These are phyloP conservation scores for Nomada flava DNA, from an alignment of 2,888 invertebrate species.

Conservation along the genomic window DNA sequence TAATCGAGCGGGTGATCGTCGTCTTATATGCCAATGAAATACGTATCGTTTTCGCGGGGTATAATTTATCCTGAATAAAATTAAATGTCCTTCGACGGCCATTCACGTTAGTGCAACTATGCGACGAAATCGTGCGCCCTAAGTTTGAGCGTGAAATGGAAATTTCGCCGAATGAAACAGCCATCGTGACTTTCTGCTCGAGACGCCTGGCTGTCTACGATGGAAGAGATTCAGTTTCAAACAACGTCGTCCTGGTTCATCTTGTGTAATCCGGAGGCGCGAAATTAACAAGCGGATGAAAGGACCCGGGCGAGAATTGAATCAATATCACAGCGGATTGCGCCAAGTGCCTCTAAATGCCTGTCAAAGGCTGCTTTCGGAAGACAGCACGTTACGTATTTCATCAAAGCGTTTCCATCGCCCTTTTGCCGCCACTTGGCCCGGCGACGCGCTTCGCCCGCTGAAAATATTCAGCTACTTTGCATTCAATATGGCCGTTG, in stretches of 20 bases:
- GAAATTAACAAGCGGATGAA: constrained; percentile 51
- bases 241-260: constrained; percentile 7
- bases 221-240: constrained; percentile 22
- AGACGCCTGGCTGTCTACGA: no score
- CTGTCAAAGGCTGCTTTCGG: constrained; percentile 66
- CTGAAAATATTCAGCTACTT: constrained; percentile 45
- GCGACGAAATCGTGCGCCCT: no score
- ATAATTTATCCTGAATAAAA: background rate
- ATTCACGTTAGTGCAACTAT: background rate
- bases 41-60: no score
- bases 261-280: constrained; percentile 42
- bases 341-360: constrained; percentile 51
- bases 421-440: constrained; percentile 39
- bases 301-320: constrained; percentile 45
- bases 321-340: constrained; percentile 56
- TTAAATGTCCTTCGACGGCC: background rate
- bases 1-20: constrained; percentile 31
- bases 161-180: no score
- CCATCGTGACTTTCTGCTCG: background rate
- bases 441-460: background rate
- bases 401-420: constrained; percentile 63
- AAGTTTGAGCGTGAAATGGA: no score
- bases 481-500: constrained; percentile 46
- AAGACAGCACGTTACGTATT: constrained; percentile 61
- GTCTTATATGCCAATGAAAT: no score